These are phyloP conservation scores for Columba guinea DNA, from an alignment of 2,797 vertebrate genomes.

Conservation along the genomic window DNA sequence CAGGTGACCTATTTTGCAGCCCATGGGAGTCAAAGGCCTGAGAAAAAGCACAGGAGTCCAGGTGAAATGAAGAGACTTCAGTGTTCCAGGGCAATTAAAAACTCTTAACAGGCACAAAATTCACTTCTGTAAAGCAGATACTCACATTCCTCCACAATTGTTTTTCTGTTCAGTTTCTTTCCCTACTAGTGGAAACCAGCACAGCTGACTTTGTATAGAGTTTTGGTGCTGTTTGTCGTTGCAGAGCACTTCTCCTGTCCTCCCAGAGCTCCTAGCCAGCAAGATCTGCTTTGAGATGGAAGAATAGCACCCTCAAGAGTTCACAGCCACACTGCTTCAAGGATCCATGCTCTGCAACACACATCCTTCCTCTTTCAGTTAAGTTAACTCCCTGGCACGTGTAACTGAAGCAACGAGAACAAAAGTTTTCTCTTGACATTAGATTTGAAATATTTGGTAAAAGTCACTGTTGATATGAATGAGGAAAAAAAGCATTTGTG, in stretches of 20 bases:
- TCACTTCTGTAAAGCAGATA: background rate
- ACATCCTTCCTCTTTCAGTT: background rate
- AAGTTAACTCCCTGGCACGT: background rate
- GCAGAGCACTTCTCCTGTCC: background rate
- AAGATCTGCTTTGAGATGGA: constrained; percentile 31
- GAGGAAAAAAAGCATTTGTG: background rate
- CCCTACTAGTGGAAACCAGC: background rate
- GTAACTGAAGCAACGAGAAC: background rate
- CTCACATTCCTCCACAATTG: background rate
- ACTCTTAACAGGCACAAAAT: background rate
- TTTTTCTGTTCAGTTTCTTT: background rate
- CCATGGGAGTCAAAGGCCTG: background rate
- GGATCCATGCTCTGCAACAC: background rate
- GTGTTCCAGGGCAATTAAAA: background rate
- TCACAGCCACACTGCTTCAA: background rate
- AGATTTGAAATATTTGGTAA: background rate
- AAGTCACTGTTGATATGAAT: background rate
- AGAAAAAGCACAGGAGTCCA: background rate
- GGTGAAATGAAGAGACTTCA: background rate
- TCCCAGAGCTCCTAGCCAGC: background rate
- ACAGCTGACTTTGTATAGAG: background rate
- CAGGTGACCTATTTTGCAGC: background rate
- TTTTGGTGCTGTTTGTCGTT: background rate
- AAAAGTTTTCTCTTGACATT: background rate
- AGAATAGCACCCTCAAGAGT: constrained; percentile 74